Evolutionary conservation across 2,113 vertebrate genomes (phyloP).

Genomic region (Mola mola): DNA sequence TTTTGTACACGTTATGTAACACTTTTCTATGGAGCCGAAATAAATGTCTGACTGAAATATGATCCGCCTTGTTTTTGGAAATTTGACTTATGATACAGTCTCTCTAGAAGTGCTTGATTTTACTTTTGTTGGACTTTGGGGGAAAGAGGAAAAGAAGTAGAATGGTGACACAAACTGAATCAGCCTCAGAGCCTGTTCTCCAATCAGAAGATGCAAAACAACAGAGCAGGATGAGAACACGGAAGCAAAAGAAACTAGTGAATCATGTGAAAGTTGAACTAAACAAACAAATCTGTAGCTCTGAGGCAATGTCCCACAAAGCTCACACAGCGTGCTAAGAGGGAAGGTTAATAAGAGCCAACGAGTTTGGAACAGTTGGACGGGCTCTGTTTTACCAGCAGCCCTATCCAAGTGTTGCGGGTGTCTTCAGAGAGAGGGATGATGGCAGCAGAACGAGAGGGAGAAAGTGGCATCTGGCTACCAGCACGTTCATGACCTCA

Average conservation of each 20-base stretch:
- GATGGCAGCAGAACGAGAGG: constrained; percentile 23
- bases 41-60: too few species aligned
- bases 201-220: constrained; percentile 37
- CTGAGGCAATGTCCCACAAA: constrained; percentile 13
- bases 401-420: constrained; percentile 1
- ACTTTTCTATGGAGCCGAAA: too few species aligned
- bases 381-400: background rate
- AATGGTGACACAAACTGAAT: constrained; percentile 31
- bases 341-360: constrained; percentile 32
- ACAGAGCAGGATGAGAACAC: constrained; percentile 3
- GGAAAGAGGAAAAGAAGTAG: background rate
- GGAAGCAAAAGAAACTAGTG: background rate
- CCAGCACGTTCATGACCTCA: constrained; percentile 63
- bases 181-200: constrained; percentile 3
- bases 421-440: constrained; percentile 21
- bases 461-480: constrained; percentile 43
- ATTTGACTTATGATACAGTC: too few species aligned
- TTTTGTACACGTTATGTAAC: too few species aligned
- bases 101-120: too few species aligned
- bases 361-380: constrained; percentile 8
- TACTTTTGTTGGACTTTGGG: too few species aligned
- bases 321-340: constrained; percentile 18
- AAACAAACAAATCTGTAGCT: constrained; percentile 5
- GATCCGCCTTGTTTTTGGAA: too few species aligned
- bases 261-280: constrained; percentile 19